These are phyloP conservation scores for Cyprinodon tularosa DNA, from an alignment of 2,113 vertebrate genomes.

Conservation along the genomic window DNA sequence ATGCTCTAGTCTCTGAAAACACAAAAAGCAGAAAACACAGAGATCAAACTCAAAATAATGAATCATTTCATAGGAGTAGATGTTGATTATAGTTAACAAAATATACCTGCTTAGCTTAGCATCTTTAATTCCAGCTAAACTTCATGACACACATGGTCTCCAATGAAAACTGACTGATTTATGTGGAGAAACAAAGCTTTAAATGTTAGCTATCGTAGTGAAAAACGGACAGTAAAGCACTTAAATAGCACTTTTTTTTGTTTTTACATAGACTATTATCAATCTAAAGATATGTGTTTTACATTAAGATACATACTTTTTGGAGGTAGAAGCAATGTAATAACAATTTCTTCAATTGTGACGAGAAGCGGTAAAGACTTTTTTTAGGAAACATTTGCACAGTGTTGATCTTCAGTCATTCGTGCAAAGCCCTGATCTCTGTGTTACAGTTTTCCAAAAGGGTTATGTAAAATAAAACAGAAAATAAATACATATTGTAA, in stretches of 20 bases:
- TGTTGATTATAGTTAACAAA: slow-evolving; percentile 45
- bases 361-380: slow-evolving; percentile 26
- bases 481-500: slow-evolving; percentile 28
- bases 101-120: slow-evolving; percentile 36
- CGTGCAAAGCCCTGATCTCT: slow-evolving; percentile 42
- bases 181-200: slow-evolving; percentile 31
- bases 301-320: slow-evolving; percentile 30
- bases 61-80: slow-evolving; percentile 51
- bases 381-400: slow-evolving; percentile 38
- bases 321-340: slow-evolving; percentile 49
- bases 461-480: slow-evolving; percentile 26
- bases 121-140: slow-evolving; percentile 54
- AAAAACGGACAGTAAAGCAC: slow-evolving; percentile 22
- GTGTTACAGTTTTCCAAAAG: slow-evolving; percentile 33
- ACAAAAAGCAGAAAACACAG: slow-evolving; percentile 23
- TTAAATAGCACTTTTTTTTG: slow-evolving; percentile 23
- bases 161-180: slow-evolving; percentile 46
- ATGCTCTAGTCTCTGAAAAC: slow-evolving; percentile 2
- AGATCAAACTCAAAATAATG: slow-evolving; percentile 25
- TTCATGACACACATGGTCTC: slow-evolving; percentile 26
- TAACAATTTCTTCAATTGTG: slow-evolving; percentile 50
- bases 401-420: slow-evolving; percentile 22
- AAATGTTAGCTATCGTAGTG: slow-evolving; percentile 37
- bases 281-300: slow-evolving; percentile 36
- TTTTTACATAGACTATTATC: slow-evolving; percentile 34